Evolutionary conservation across 2,888 invertebrate genomes (phyloP), one percentile per base, ranked within the genome.

Genomic region (Phengaris alcon): DNA sequence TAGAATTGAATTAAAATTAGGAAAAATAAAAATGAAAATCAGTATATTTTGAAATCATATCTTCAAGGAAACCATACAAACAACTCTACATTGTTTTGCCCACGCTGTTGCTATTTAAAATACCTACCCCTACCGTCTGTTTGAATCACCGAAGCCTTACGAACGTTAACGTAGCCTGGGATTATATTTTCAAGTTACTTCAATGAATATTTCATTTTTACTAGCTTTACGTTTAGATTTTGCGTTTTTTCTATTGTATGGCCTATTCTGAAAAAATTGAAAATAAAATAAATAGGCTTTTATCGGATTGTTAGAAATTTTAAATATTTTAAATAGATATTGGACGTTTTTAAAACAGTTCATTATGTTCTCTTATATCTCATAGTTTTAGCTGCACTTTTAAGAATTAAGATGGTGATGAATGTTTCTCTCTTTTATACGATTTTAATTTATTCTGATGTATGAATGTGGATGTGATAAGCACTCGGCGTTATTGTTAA

Each of bases 371-470:
- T 35, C 35, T 35, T 2, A 35, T 35, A 35, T 35, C 35, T 35
- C 35, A 35, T 35, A 35, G 35, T 35, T 35, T 35, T 35, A 35
- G 35, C 35, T 35, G 35, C 35, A 3, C 35, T 35, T 35, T 35
- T 35, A 35, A 35, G 35, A 35, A 1, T 48, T 48, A 48, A 5
- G 48, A 0, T 48, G 48, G 6, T 48, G 48, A 48, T 48, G 48
- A 44, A 35, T 12, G 12, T 2, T 52, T 35, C 35, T 35, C 59
- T 64, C 6, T 64, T 22, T 64, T 64, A 44, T 6, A 12, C 6
- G 35, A 35, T 64, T 64, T 64, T 64, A 64, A 64, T 64, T 22
- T 64, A 64, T 64, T 64, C 64, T 35, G 35, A 64, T 64, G 64
- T 64, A 12, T 13, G 64, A 59, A 57, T 57, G 59, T 64, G 35